Base-by-base conservation (phyloP, 2,797 vertebrate species). In the Coccyzus lansbergi region DNA sequence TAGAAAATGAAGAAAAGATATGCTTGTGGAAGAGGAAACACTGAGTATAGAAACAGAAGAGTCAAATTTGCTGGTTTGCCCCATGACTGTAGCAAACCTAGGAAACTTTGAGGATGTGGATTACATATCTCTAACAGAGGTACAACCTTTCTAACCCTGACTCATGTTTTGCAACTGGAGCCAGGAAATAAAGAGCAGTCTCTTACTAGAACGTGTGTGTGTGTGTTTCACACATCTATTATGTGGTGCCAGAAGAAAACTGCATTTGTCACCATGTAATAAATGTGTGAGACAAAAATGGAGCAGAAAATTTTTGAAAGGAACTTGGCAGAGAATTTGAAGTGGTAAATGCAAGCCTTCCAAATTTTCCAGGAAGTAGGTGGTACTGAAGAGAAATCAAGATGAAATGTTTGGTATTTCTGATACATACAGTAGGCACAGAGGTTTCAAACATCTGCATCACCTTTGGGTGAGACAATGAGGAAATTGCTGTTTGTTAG, bases 271-370 rank as follows among this genome's bases (percentile, higher is more conserved):
- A 96, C 88, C 84, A 80, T 91, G 71, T 95, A 96, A 94, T 92
- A 94, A 96, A 96, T 28, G 94, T 96, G 96, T 92, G 94, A 96
- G 95, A 96, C 95, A 95, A 95, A 96, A 96, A 96, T 76, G 94
- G 92, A 95, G 90, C 9, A 49, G 55, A 48, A 71, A 34, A 33
- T 24, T 34, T 4, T 10, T 79, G 83, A 95, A 93, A 78, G 70
- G 56, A 94, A 86, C 83, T 95, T 96, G 95, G 93, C 95, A 93
- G 90, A 64, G 86, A 84, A 53, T 76, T 79, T 90, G 83, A 95
- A 94, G 90, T 67, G 74, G 88, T 77, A 94, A 91, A 83, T 86
- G 67, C 86, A 63, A 86, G 44, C 67, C 88, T 94, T 86, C 88
- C 83, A 93, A 9, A 76, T 94, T 84, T 90, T 93, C 83, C 80